phyloP scores from a whole-genome alignment of 2,797 vertebrate species.

The Eulemur mongoz region DNA sequence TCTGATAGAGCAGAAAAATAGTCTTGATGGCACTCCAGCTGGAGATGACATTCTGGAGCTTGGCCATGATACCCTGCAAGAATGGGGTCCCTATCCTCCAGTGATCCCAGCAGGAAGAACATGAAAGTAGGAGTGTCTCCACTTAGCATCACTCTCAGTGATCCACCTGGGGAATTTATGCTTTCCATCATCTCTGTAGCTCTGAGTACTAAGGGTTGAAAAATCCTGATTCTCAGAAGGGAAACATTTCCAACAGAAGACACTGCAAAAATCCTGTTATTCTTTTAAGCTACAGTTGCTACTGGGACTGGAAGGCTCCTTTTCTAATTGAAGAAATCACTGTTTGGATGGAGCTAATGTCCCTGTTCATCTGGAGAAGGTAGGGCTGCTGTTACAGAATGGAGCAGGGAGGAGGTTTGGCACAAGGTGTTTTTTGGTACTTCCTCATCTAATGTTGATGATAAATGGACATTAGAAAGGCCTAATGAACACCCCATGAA shows the following conservation, averaged over 20 bases:
- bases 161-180: not conserved
- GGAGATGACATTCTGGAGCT: not conserved
- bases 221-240: not conserved
- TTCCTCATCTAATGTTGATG: not conserved
- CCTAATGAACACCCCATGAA: not conserved
- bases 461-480: not conserved
- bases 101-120: not conserved
- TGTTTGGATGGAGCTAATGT: not conserved
- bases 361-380: not conserved
- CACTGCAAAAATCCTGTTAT: not conserved
- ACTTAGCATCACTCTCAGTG: not conserved
- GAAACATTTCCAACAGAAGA: constrained; percentile 35
- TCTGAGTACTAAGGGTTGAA: not conserved
- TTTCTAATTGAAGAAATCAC: not conserved
- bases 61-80: not conserved
- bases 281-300: constrained; percentile 10
- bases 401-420: not conserved
- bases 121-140: not conserved
- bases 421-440: not conserved
- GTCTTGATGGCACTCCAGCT: not conserved
- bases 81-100: not conserved
- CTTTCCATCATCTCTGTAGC: not conserved
- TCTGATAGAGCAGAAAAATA: not conserved
- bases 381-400: not conserved
- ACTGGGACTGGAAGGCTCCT: not conserved